Conservation (phyloP, 2,797 vertebrate genomes). For the Falco berigora region DNA sequence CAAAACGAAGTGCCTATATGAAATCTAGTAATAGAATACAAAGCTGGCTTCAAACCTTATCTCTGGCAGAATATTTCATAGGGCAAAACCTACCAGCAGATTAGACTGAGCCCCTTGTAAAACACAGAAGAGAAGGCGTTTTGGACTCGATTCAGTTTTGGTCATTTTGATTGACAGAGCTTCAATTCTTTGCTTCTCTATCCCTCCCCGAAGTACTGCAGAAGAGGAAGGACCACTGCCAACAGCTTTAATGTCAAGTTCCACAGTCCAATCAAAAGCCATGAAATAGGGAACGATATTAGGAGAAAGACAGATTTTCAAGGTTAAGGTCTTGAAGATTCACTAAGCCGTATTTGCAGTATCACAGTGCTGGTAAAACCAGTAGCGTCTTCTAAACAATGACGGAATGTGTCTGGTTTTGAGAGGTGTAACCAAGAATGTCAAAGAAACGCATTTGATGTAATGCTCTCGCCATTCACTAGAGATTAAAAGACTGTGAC, state of each 20-base stretch:
- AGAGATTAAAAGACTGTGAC: conserved; percentile 20
- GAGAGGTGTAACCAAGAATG: conserved; percentile 6
- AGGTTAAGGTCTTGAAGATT: conserved; percentile 11
- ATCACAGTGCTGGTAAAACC: conserved; percentile 19
- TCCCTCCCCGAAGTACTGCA: not conserved
- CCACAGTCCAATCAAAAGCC: conserved; percentile 8
- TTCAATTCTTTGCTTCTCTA: not conserved
- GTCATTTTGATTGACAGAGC: not conserved
- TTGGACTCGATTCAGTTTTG: not conserved
- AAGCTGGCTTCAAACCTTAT: not conserved
- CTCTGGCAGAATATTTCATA: not conserved
- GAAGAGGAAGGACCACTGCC: not conserved
- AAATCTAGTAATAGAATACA: not conserved
- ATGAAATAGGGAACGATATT: conserved; percentile 7
- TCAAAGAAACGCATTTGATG: conserved; percentile 37
- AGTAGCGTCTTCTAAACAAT: conserved; percentile 21
- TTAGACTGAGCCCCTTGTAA: not conserved
- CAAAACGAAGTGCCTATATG: not conserved
- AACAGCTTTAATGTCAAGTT: not conserved
- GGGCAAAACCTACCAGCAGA: not conserved
- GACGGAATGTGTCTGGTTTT: conserved; percentile 21
- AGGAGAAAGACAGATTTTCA: conserved; percentile 7
- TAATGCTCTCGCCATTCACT: conserved; percentile 1
- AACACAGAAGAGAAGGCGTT: not conserved
- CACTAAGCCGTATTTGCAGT: not conserved